Percentiles rank a stretch among this genome's conserved stretches.
Evolutionary conservation across 2,113 vertebrate species (phyloP).

Genomic region (Sciurus niger): DNA sequence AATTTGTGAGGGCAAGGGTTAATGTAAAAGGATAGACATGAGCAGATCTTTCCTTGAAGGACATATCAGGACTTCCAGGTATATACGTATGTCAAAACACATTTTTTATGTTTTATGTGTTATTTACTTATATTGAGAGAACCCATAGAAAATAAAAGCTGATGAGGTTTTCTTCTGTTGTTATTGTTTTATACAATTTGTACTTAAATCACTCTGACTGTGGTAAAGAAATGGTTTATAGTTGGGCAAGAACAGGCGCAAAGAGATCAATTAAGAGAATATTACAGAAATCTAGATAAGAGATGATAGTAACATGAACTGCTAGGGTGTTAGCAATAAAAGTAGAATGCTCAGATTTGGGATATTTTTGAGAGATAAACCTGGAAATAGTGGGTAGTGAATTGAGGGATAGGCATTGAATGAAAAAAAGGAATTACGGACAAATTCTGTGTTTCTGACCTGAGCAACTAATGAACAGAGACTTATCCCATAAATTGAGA

Average conservation of each 20-base stretch:
- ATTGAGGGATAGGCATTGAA: not conserved
- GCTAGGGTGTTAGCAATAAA: not conserved
- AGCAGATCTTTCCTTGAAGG: not conserved
- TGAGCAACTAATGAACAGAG: not conserved
- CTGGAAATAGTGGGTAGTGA: not conserved
- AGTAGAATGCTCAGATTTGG: not conserved
- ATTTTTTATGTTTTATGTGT: slow-evolving; percentile 7
- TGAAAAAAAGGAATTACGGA: not conserved
- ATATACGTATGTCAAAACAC: not conserved
- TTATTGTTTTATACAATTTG: not conserved
- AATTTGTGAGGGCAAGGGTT: not conserved
- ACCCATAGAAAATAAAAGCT: slow-evolving; percentile 37
- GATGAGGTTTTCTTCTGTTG: not conserved
- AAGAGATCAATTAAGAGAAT: not conserved
- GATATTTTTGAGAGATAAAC: not conserved
- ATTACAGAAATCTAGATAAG: not conserved
- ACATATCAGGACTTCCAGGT: not conserved
- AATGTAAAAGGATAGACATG: not conserved
- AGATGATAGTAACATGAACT: not conserved
- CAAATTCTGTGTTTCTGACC: not conserved
- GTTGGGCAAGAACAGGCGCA: not conserved
- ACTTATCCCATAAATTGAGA: not conserved
- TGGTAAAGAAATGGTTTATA: not conserved
- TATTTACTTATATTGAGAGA: not conserved
- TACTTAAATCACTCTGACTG: not conserved